phyloP scores from a whole-genome alignment of 2,888 invertebrate genomes.

The Helleia helle region DNA sequence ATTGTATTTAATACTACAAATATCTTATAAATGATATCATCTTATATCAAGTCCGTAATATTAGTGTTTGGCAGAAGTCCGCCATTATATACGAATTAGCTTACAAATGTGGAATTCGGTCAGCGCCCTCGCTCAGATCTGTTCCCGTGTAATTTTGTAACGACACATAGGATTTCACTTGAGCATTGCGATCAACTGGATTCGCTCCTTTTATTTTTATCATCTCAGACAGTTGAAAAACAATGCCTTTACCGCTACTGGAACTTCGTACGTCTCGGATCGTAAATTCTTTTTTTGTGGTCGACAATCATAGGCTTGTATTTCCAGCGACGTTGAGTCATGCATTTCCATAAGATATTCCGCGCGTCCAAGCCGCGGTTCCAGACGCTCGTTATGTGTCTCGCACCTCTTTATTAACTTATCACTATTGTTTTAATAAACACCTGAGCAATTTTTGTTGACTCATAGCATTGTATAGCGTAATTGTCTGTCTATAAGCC shows the following conservation, averaged over 20 bases:
- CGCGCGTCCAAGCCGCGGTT: conserved; percentile 41
- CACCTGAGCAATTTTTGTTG: conserved; percentile 64
- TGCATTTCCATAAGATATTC: conserved; percentile 50
- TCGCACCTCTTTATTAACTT: conserved; percentile 66
- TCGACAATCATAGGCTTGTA: conserved; percentile 23
- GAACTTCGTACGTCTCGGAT: conserved; percentile 41
- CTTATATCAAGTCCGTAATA: background rate
- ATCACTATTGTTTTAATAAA: conserved; percentile 74
- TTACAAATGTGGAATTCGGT: conserved; percentile 69
- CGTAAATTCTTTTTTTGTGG: conserved; percentile 35
- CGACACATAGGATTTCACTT: conserved; percentile 56
- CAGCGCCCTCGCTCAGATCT: conserved; percentile 65
- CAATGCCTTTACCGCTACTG: conserved; percentile 26
- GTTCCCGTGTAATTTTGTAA: conserved; percentile 51
- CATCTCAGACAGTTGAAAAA: conserved; percentile 36
- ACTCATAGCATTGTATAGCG: conserved; percentile 67
- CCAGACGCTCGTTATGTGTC: conserved; percentile 56
- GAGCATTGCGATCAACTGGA: conserved; percentile 35
- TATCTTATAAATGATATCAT: no score
- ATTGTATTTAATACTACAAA: no score
- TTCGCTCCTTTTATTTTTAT: conserved; percentile 38
- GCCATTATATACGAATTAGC: conserved; percentile 63
- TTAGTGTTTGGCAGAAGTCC: conserved; percentile 46
- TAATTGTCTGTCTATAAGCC: conserved; percentile 68
- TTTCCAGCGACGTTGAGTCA: conserved; percentile 43